phyloP scores from a whole-genome alignment of 2,888 invertebrate species.

The Drosophila seclusa region DNA sequence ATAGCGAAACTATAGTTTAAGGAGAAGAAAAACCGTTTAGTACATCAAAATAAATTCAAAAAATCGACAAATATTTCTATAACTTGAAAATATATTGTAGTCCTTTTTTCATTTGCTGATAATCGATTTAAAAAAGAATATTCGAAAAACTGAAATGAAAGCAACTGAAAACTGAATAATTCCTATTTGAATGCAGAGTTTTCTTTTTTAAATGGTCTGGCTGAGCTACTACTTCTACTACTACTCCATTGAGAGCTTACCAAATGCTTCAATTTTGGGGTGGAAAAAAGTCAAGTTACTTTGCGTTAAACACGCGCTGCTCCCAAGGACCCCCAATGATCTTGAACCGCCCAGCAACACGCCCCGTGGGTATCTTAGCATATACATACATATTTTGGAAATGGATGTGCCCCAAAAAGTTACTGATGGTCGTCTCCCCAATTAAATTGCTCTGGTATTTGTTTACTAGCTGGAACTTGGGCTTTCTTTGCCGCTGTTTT shows the following conservation, averaged over 20 bases:
- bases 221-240: neutral
- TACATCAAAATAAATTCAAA: neutral
- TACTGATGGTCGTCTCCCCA: conserved; percentile 63
- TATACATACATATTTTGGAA: conserved; percentile 1
- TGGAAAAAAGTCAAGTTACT: conserved; percentile 31
- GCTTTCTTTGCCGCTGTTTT: conserved; percentile 42
- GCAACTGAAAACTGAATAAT: neutral
- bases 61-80: too few species aligned
- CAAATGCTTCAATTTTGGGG: conserved; percentile 19
- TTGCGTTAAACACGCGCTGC: conserved; percentile 4
- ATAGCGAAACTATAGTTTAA: neutral
- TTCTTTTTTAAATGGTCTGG: neutral
- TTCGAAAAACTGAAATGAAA: neutral
- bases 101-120: neutral
- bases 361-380: conserved; percentile 17
- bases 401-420: conserved; percentile 13
- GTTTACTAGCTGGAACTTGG: conserved; percentile 58
- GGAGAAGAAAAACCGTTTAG: neutral
- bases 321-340: conserved; percentile 17
- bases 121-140: neutral
- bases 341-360: conserved; percentile 17
- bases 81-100: neutral
- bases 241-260: conserved; percentile 1
- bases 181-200: neutral
- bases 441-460: conserved; percentile 71